These are phyloP conservation scores for Dynastes maya DNA, from an alignment of 2,888 invertebrate genomes.

Conservation along the genomic window DNA sequence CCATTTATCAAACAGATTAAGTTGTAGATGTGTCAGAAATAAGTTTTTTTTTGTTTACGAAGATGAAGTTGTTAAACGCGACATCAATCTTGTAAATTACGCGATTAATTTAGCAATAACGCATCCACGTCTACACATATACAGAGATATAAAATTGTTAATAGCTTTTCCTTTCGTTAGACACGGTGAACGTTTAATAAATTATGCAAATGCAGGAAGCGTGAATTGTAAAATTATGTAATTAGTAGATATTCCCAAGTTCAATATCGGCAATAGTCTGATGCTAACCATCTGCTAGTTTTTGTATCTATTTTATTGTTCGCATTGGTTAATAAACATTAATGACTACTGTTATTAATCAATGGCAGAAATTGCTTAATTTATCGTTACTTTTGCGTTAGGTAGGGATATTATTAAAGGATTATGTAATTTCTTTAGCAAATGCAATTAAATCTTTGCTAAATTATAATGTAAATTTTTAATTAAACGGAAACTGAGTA, in stretches of 20 bases:
- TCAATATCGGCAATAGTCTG: slow-evolving; percentile 3
- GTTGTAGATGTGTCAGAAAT: slow-evolving; percentile 29
- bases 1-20: slow-evolving; percentile 20
- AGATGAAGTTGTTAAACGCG: slow-evolving; percentile 8
- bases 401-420: too few species aligned
- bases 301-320: neutral
- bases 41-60: neutral
- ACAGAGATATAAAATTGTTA: neutral
- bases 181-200: slow-evolving; percentile 2
- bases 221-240: slow-evolving; percentile 12
- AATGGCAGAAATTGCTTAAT: too few species aligned
- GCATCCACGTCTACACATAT: neutral
- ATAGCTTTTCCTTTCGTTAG: slow-evolving; percentile 12
- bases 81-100: slow-evolving; percentile 33
- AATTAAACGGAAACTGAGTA: too few species aligned
- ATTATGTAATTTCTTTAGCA: too few species aligned
- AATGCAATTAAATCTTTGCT: too few species aligned
- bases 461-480: too few species aligned
- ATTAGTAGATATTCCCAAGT: slow-evolving; percentile 1
- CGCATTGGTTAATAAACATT: too few species aligned
- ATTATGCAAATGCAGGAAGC: slow-evolving; percentile 26
- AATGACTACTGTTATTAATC: too few species aligned
- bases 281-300: neutral
- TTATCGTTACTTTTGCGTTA: too few species aligned
- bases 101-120: slow-evolving; percentile 28